Evolutionary conservation across 92 coral and sea anemone genomes (phyloP), one percentile per base, ranked within the genome.

Genomic region (Montipora capitata): DNA sequence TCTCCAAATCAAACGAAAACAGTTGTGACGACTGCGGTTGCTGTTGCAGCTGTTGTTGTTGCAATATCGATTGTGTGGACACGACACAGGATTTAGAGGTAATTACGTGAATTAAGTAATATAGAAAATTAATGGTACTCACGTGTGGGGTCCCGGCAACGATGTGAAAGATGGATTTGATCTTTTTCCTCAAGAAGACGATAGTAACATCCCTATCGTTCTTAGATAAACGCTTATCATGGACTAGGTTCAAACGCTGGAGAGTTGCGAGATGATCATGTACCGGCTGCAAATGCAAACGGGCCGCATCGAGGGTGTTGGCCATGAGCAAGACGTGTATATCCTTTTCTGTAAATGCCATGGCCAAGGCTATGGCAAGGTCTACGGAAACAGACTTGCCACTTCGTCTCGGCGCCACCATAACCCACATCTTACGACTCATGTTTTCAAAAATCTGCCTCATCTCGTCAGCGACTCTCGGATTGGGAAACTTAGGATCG

Each of bases 331-430:
- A 42, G 16, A 58, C 56, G 66, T 58, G 27, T 69, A 59, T 59
- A 20, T 76, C 81, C 40, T 76, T 57, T 8, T 11, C 27, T 10
- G 68, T 35, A 40, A 58, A 59, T 5, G 69, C 54, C 69, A 58
- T 39, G 27, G 69, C 54, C 68, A 56, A n/a, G 4, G 82, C 68
- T 2, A 77, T 44, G 70, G 82, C 82, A 20, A 77, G 17, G 13
- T 58, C 52, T 38, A 77, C 82, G 12, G 82, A 10, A 13, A 77
- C 68, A 13, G 82, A 77, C 56, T 58, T 77, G 69, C 82, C 70
- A 11, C 82, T 57, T 16, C 70, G 51, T 58, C 82, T 42, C 69
- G 82, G 82, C 8, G 69, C 69, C 7, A 77, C 57, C 6, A 58
- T 58, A 54, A 62, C 82, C 18, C 38, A 77, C 39, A 77, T 41